Evolutionary conservation across 2,888 invertebrate genomes (phyloP).

Genomic region (Synanthedon formicaeformis): DNA sequence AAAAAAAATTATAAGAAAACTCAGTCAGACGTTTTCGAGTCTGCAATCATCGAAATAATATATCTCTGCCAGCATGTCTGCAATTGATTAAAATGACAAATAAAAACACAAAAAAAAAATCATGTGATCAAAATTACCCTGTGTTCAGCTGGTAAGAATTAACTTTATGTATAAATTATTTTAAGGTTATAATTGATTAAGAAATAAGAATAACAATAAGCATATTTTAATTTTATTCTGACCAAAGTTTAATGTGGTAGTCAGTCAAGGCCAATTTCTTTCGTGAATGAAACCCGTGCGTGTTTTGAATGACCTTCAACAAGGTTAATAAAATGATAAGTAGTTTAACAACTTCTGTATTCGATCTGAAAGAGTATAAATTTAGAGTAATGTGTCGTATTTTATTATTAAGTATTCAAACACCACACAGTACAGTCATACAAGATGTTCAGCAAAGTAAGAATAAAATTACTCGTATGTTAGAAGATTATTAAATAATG

Average conservation of each 20-base stretch:
- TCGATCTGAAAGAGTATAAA: constrained; percentile 7
- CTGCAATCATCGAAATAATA: no score
- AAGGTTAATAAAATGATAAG: constrained; percentile 4
- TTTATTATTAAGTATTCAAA: constrained; percentile 7
- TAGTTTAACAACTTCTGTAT: constrained; percentile 6
- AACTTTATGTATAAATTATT: no score
- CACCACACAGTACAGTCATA: constrained; percentile 1
- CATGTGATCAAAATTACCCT: no score
- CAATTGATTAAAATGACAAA: no score
- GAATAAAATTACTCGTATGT: background rate
- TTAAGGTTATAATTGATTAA: background rate
- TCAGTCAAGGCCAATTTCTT: background rate
- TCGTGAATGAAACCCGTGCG: background rate
- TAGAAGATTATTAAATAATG: no score
- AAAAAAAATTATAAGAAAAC: no score
- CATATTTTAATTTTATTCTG: background rate
- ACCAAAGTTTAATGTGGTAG: background rate
- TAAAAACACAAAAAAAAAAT: no score
- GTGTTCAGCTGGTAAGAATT: no score
- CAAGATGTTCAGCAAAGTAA: constrained; percentile 21
- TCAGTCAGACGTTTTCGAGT: no score
- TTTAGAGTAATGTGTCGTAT: constrained; percentile 1
- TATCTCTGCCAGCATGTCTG: no score
- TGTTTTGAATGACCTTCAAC: constrained; percentile 11
- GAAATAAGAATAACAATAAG: background rate